Evolutionary conservation across 2,888 invertebrate species (phyloP), one percentile per base, ranked within the genome.

Genomic region (Ochlodes sylvanus): DNA sequence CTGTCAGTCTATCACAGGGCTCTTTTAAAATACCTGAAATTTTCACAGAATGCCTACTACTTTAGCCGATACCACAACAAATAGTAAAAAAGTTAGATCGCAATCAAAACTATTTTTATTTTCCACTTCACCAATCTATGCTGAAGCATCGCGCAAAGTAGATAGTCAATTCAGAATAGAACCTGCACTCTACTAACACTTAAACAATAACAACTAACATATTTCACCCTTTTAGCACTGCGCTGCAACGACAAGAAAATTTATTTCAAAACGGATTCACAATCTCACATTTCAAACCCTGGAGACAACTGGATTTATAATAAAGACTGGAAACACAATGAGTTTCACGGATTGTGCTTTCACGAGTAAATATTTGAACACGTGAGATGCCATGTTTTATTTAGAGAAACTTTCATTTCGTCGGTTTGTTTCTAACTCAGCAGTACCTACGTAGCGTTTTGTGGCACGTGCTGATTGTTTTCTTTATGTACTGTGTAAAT

Each of bases 281-380:
- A 52, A 50, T 27, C 19, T 47, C 47, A n/a, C 47, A 47, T 50
- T 61, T 62, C 12, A 62, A 34, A 62, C 61, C 47, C 38, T 19
- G 3, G 50, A 62, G 47, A 62, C 47, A 62, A 50, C 47, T 62
- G 52, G 47, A 62, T 57, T 57, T 57, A 57, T 52, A 52, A 52
- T 62, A 41, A 62, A 62, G 57, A 60, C 58, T 58, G 15, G 42
- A 44, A 60, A 60, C 21, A 44, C 44, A 60, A 60, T 44, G 58
- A 52, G 52, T 52, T 52, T 14, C 52, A 52, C 41, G 41, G 41
- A 17, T 57, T 27, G 57, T 38, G 57, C 57, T 57, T 34, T 19
- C 34, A 7, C 38, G 41, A 57, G 57, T 38, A 38, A 57, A 57
- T 38, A 38, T 57, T 38, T 57, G 57, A 57, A 38, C 52, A 52